phyloP scores from a whole-genome alignment of 2,797 vertebrate genomes.

The Rhadinocentrus ornatus region DNA sequence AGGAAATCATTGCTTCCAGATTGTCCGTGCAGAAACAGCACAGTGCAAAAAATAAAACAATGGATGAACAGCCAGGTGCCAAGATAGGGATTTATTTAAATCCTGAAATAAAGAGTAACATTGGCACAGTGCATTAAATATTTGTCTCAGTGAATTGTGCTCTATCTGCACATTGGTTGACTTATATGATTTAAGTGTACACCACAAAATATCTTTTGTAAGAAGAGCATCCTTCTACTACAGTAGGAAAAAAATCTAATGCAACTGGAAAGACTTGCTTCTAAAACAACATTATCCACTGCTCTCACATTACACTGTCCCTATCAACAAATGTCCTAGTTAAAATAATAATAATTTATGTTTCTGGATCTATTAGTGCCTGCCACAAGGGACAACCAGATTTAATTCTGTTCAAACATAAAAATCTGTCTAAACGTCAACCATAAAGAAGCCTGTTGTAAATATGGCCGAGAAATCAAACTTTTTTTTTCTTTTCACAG shows the following conservation, averaged over 20 bases:
- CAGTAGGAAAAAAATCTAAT: neutral
- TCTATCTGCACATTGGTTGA: conserved; percentile 14
- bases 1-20: conserved; percentile 41
- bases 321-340: neutral
- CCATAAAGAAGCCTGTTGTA: conserved; percentile 1
- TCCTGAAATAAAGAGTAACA: conserved; percentile 27
- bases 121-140: conserved; percentile 24
- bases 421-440: conserved; percentile 1
- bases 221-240: neutral
- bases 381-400: conserved; percentile 2
- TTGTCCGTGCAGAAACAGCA: conserved; percentile 6
- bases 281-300: conserved; percentile 3
- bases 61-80: conserved; percentile 18
- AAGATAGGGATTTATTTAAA: conserved; percentile 24
- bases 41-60: conserved; percentile 31
- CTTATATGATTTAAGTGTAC: conserved; percentile 10
- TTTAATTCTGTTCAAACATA: neutral
- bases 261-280: neutral
- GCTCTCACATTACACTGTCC: conserved; percentile 10
- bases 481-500: too few relatives aligned
- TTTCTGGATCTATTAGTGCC: neutral
- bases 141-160: conserved; percentile 19
- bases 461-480: neutral
- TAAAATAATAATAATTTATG: neutral
- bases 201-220: conserved; percentile 2